Evolutionary conservation across 2,797 vertebrate genomes (phyloP).

Genomic region (Tadarida brasiliensis): DNA sequence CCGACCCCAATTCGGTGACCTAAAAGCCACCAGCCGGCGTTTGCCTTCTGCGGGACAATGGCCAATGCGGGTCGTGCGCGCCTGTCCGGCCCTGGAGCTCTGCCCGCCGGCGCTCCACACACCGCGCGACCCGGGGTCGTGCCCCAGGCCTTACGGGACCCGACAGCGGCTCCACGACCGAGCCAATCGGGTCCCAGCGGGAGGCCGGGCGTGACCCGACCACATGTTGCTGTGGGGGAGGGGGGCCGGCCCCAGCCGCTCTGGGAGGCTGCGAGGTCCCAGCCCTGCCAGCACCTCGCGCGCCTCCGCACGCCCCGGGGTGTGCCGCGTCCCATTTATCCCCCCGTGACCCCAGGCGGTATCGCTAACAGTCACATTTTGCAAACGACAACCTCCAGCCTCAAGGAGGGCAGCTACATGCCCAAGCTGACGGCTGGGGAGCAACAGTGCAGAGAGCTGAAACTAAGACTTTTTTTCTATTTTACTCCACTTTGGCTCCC

Average conservation of each 20-base stretch:
- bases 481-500: neutral
- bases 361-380: neutral
- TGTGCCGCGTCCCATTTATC: accelerated
- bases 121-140: neutral
- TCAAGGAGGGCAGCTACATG: neutral
- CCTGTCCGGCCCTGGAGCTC: neutral
- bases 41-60: neutral
- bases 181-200: neutral
- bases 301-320: neutral
- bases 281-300: too few relatives aligned
- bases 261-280: too few relatives aligned
- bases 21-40: neutral
- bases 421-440: neutral
- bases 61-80: neutral
- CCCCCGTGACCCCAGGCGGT: accelerated
- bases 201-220: neutral
- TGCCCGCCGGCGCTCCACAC: neutral
- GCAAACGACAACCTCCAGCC: neutral
- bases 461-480: neutral
- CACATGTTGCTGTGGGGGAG: accelerated
- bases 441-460: neutral
- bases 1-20: constrained; percentile 52
- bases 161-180: accelerated
- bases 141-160: neutral
- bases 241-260: neutral